Evolutionary conservation across 2,888 invertebrate genomes (phyloP).

Genomic region (Plebejus argus): DNA sequence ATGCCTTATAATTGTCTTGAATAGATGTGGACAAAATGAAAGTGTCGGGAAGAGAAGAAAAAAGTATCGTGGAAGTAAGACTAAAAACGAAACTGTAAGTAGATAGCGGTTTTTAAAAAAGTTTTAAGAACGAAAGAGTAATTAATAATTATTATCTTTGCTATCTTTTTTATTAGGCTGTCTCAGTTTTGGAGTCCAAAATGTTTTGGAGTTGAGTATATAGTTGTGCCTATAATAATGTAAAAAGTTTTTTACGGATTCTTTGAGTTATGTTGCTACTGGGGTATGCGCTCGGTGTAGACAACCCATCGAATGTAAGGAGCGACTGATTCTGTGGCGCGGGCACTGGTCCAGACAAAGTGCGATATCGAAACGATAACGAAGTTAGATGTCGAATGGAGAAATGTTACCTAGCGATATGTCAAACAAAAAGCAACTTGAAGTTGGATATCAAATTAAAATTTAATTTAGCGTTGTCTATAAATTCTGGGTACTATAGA

Average conservation of each 20-base stretch:
- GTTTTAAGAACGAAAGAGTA: not conserved
- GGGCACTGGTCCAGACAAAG: not conserved
- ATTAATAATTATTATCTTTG: not conserved
- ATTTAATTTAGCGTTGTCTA: too few species aligned
- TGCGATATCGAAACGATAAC: slow-evolving; percentile 15
- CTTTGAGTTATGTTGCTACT: not conserved
- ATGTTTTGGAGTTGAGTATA: not conserved
- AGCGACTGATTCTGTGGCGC: slow-evolving; percentile 23
- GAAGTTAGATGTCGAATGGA: not conserved
- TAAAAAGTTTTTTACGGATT: not conserved
- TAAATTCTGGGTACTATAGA: not conserved
- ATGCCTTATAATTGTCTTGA: too few species aligned
- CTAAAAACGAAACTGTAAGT: not conserved
- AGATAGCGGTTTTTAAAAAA: too few species aligned
- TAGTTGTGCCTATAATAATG: too few species aligned
- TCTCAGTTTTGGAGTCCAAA: not conserved
- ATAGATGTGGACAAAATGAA: too few species aligned
- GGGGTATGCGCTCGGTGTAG: not conserved
- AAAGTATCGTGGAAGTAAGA: not conserved
- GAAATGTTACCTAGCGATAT: not conserved
- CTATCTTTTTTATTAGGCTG: not conserved
- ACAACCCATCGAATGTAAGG: slow-evolving; percentile 28
- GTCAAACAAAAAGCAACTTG: not conserved
- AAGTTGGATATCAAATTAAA: not conserved
- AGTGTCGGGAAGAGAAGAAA: not conserved